These are phyloP conservation scores for Drosophila suzukii DNA, from an alignment of 1,140 invertebrate genomes.

Conservation along the genomic window DNA sequence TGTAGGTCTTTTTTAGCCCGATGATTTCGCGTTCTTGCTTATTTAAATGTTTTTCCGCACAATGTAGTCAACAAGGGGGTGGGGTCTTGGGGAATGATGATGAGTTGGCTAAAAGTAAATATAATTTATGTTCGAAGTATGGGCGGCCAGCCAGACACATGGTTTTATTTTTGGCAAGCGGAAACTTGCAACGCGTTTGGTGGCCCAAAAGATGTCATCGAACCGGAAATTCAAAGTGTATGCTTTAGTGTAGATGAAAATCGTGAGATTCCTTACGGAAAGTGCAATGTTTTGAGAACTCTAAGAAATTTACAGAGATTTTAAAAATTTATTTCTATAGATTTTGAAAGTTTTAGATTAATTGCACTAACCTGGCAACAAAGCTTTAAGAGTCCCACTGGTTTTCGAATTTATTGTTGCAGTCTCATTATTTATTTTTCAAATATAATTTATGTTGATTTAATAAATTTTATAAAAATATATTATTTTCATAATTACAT, in stretches of 20 bases:
- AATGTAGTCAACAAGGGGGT: conserved; percentile 1
- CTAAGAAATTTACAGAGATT: background rate
- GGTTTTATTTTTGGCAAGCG: conserved; percentile 26
- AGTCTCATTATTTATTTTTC: too few relatives aligned
- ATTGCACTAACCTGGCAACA: too few relatives aligned
- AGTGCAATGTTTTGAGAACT: background rate
- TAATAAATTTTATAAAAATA: too few relatives aligned
- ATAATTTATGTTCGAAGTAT: conserved; percentile 33
- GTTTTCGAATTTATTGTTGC: too few relatives aligned
- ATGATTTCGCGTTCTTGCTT: conserved; percentile 39
- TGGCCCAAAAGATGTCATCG: conserved; percentile 40
- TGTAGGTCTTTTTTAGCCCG: conserved; percentile 30
- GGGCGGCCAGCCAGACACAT: conserved; percentile 40
- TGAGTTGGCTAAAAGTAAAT: conserved; percentile 51
- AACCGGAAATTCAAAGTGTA: conserved; percentile 37
- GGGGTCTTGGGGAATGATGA: background rate
- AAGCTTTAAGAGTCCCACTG: too few relatives aligned
- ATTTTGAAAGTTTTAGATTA: too few relatives aligned
- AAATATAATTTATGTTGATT: too few relatives aligned
- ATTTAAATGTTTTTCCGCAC: conserved; percentile 38
- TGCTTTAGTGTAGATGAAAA: background rate
- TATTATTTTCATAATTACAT: too few relatives aligned
- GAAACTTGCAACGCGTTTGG: conserved; percentile 19
- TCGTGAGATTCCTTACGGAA: background rate
- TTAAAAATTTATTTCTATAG: background rate